Evolutionary conservation across 2,888 invertebrate species (phyloP).

Genomic region (Pammene fasciana): DNA sequence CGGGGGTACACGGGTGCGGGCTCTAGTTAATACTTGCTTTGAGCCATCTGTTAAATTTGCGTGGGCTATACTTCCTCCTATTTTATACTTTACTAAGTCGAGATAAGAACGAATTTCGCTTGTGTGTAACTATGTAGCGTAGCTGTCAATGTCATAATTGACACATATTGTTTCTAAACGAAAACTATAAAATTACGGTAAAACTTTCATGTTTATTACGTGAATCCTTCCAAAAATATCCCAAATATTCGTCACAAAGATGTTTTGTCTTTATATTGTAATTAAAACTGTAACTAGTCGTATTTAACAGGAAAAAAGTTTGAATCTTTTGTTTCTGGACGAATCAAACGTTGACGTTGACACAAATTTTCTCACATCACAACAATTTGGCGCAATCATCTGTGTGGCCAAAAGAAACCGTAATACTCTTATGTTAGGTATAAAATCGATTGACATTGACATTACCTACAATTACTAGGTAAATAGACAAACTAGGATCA

Average conservation of each 20-base stretch:
- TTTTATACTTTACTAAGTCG: background rate
- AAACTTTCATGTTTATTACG: too few species aligned
- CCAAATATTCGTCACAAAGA: background rate
- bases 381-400: background rate
- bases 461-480: background rate
- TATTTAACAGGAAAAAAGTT: background rate
- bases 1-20: too few species aligned
- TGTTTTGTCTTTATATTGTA: too few species aligned
- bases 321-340: background rate
- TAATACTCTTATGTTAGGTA: background rate
- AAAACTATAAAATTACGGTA: background rate
- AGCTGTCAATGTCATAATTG: slow-evolving; percentile 24
- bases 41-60: background rate
- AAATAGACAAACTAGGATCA: background rate
- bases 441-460: background rate
- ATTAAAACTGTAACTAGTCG: too few species aligned
- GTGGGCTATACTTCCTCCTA: background rate
- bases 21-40: too few species aligned
- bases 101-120: background rate
- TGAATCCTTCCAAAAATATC: background rate
- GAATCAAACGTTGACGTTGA: background rate
- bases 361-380: background rate
- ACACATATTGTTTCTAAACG: slow-evolving; percentile 19
- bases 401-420: background rate
- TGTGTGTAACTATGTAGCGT: background rate